Evolutionary conservation across 2,113 vertebrate species (phyloP).

Genomic region (Pseudorasbora parva): DNA sequence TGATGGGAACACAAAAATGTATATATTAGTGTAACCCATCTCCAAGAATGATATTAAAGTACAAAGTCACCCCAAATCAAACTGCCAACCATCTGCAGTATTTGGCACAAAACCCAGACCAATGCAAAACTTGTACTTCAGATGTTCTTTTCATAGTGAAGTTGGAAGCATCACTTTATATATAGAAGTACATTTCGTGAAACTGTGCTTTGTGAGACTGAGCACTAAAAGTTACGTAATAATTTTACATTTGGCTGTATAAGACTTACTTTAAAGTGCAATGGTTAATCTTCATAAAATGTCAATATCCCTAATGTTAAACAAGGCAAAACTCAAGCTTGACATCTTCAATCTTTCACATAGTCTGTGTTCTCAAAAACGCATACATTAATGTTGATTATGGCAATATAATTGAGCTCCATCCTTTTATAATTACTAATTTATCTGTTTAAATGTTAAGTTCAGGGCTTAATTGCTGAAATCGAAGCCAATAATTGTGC

Average conservation of each 20-base stretch:
- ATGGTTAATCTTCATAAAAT: conserved; percentile 8
- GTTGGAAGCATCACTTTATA: neutral
- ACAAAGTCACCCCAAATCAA: conserved; percentile 7
- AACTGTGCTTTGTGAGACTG: neutral
- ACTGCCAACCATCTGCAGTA: conserved; percentile 5
- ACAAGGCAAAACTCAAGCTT: neutral
- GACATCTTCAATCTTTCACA: neutral
- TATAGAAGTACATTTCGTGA: neutral
- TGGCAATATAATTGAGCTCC: neutral
- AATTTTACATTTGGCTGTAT: neutral
- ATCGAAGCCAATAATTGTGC: conserved; percentile 21
- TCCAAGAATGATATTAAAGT: neutral
- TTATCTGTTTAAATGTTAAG: conserved; percentile 25
- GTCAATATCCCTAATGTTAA: neutral
- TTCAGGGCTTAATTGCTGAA: conserved; percentile 27
- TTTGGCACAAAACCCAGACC: conserved; percentile 1
- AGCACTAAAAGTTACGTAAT: neutral
- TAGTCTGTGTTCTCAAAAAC: neutral
- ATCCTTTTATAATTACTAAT: conserved; percentile 14
- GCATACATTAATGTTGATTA: conserved; percentile 1
- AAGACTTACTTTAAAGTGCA: neutral
- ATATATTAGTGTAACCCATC: neutral
- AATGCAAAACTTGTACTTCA: neutral
- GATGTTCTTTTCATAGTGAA: no score
- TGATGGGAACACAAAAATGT: neutral